Conservation (phyloP, 2,113 vertebrate species). For the Rousettus leschenaultii region DNA sequence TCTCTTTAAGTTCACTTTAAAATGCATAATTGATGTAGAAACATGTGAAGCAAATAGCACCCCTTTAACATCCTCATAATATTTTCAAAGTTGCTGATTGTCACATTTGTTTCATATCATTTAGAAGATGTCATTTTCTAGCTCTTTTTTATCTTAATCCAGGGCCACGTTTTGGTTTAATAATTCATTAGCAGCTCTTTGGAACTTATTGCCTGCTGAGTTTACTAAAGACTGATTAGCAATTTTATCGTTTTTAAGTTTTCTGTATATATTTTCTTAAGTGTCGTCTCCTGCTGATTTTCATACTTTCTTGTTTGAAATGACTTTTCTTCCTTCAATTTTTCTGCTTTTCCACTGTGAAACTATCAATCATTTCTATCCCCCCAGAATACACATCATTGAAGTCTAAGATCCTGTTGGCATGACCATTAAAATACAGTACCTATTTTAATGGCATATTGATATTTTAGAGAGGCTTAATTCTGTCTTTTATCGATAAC, state of each 20-base stretch:
- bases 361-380: not conserved
- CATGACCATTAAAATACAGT: no score
- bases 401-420: not conserved
- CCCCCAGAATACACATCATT: not conserved
- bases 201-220: slow-evolving; percentile 60
- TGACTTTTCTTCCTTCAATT: not conserved
- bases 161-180: slow-evolving; percentile 69
- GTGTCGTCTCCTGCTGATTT: slow-evolving; percentile 45
- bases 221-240: slow-evolving; percentile 54
- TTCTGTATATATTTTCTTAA: slow-evolving; percentile 64
- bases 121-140: slow-evolving; percentile 63
- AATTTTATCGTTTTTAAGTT: slow-evolving; percentile 55
- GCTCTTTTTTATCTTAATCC: slow-evolving; percentile 65
- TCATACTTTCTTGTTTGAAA: slow-evolving; percentile 34
- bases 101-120: slow-evolving; percentile 76
- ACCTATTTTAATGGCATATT: not conserved
- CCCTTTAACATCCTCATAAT: slow-evolving; percentile 66
- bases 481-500: not conserved
- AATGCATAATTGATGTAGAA: slow-evolving; percentile 76
- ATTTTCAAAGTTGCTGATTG: slow-evolving; percentile 75
- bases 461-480: not conserved
- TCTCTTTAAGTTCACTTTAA: slow-evolving; percentile 76
- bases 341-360: not conserved
- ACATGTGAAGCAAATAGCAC: slow-evolving; percentile 66
- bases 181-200: slow-evolving; percentile 77